Conservation (phyloP, 2,113 vertebrate species). For the Hyperoodon ampullatus region DNA sequence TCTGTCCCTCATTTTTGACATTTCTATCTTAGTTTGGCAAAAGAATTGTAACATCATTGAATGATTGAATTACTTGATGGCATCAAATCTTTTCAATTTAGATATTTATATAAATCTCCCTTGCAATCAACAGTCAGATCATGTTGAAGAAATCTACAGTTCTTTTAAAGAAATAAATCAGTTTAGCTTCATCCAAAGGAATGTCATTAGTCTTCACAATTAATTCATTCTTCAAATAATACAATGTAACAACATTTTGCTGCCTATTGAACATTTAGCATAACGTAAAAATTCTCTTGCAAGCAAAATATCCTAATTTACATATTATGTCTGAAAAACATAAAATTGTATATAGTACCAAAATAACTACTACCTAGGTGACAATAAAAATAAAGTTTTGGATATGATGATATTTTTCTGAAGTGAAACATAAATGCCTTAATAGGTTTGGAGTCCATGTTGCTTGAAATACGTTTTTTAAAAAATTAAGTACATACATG, state of each 20-base stretch:
- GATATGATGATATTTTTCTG: neutral
- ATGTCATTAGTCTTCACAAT: neutral
- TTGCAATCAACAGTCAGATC: slow-evolving; percentile 48
- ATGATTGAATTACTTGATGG: neutral
- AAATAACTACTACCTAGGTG: neutral
- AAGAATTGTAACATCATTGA: neutral
- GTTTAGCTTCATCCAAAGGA: neutral
- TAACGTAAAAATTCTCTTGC: neutral
- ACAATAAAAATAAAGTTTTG: neutral
- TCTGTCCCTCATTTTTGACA: neutral
- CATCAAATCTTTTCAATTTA: neutral
- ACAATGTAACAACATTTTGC: neutral
- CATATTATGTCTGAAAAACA: neutral
- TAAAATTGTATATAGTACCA: neutral
- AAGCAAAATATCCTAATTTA: neutral
- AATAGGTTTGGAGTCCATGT: neutral
- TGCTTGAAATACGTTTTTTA: neutral
- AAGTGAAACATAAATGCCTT: slow-evolving; percentile 20
- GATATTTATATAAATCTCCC: neutral
- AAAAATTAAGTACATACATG: neutral
- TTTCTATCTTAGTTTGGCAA: neutral
- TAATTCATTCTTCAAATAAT: neutral
- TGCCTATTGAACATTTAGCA: neutral
- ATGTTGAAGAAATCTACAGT: neutral
- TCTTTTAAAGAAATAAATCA: slow-evolving; percentile 6